Conservation (phyloP, 2,797 vertebrate genomes). For the Acanthis flammea region DNA sequence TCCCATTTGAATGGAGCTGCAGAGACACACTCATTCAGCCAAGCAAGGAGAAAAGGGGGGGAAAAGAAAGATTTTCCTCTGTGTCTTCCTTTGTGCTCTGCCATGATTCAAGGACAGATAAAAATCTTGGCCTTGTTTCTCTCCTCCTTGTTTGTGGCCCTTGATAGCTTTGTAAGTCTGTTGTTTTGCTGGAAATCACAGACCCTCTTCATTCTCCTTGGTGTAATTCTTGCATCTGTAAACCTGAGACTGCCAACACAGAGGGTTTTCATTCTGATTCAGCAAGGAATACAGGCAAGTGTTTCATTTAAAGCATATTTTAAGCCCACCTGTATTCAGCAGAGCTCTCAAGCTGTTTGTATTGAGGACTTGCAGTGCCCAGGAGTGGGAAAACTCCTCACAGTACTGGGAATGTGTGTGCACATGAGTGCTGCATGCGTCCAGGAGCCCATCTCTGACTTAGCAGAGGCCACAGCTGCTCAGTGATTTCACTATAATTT, state of each 20-base stretch:
- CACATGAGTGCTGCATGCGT: background rate
- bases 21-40: background rate
- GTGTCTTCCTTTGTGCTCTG: background rate
- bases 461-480: background rate
- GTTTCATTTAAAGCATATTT: background rate
- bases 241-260: background rate
- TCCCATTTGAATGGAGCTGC: constrained; percentile 9
- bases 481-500: background rate
- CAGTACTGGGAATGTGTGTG: background rate
- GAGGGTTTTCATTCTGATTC: background rate
- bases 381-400: background rate
- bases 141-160: background rate
- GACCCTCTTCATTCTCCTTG: background rate
- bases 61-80: background rate
- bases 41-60: background rate
- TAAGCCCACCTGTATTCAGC: background rate
- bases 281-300: background rate
- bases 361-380: background rate
- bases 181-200: background rate
- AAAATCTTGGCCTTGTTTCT: constrained; percentile 13
- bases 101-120: constrained; percentile 24
- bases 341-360: background rate
- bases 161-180: background rate
- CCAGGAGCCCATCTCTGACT: background rate
- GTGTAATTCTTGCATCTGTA: background rate